These are phyloP conservation scores for Bellardia bayeri DNA, from an alignment of 2,888 invertebrate species.

Conservation along the genomic window DNA sequence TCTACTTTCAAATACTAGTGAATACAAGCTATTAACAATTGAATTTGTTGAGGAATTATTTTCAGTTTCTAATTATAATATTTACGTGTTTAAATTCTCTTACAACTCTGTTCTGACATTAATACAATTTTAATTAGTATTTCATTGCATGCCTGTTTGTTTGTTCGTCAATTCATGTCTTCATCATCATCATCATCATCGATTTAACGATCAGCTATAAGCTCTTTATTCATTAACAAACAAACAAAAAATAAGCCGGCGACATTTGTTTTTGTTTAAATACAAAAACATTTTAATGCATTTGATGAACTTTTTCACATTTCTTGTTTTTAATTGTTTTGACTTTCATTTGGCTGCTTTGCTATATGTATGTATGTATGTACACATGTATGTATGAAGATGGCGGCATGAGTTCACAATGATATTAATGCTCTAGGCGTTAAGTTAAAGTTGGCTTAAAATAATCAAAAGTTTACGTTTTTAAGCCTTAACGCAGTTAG, in stretches of 20 bases:
- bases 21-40: no score
- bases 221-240: not conserved
- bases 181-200: not conserved
- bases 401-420: not conserved
- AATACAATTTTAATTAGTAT: not conserved
- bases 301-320: not conserved
- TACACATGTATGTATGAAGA: not conserved
- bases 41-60: not conserved
- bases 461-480: not conserved
- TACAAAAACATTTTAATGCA: not conserved
- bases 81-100: not conserved
- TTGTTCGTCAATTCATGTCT: constrained; percentile 15
- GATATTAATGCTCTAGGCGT: not conserved
- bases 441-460: constrained; percentile 1
- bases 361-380: not conserved
- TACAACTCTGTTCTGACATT: not conserved
- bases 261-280: constrained; percentile 23
- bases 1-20: no score
- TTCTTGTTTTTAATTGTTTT: constrained; percentile 6
- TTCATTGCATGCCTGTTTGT: not conserved
- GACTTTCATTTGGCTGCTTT: not conserved
- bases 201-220: no score
- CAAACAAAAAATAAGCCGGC: not conserved
- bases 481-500: not conserved
- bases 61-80: not conserved